Percentiles rank a stretch among this genome's conserved stretches.
Evolutionary conservation across 2,113 vertebrate species (phyloP).

Genomic region (Eclectus roratus): DNA sequence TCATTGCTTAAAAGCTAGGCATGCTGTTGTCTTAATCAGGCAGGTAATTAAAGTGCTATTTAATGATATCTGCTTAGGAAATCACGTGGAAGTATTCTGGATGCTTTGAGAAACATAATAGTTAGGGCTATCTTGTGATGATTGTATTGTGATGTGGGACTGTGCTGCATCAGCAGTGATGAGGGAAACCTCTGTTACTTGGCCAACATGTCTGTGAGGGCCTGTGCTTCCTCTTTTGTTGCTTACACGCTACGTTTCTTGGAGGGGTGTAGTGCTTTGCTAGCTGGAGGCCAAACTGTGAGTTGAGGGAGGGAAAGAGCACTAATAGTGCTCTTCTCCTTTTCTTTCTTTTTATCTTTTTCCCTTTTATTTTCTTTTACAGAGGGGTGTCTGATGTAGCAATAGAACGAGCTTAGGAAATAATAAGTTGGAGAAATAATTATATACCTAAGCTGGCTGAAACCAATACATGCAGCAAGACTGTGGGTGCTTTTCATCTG

Average conservation of each 20-base stretch:
- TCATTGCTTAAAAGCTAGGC: background rate
- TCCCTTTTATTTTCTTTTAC: background rate
- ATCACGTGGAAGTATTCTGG: background rate
- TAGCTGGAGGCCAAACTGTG: background rate
- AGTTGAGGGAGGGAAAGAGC: background rate
- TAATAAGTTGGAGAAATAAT: background rate
- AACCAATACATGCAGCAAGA: background rate
- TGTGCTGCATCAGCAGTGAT: background rate
- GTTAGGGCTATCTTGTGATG: background rate
- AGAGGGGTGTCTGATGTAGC: accelerated
- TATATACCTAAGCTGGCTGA: background rate
- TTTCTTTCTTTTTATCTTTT: no score
- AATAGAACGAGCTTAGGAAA: background rate
- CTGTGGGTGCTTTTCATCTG: background rate
- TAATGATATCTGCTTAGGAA: background rate
- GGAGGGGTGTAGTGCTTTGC: background rate
- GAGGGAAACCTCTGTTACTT: background rate
- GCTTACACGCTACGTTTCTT: accelerated
- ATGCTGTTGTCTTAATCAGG: conserved; percentile 14
- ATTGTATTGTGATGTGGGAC: background rate
- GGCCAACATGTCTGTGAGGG: accelerated
- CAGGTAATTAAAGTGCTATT: background rate
- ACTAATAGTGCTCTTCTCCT: background rate
- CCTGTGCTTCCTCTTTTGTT: accelerated
- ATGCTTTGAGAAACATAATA: background rate